A percentile compares a stretch with the other conserved stretches of the same genome.
These are phyloP conservation scores for Microchirus variegatus DNA, from an alignment of 2,797 vertebrate species.

Conservation along the genomic window DNA sequence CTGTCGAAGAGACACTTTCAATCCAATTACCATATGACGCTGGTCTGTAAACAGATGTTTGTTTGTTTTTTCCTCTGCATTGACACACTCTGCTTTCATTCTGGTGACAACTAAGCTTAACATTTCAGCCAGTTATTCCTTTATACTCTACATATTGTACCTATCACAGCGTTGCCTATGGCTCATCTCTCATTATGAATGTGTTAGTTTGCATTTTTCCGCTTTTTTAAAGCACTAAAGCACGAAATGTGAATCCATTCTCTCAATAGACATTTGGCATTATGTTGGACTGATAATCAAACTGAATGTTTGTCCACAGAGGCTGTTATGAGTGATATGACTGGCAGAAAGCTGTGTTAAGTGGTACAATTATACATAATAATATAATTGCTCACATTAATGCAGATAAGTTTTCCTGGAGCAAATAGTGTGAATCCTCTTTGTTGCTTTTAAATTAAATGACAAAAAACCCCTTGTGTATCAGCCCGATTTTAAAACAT, in stretches of 20 bases:
- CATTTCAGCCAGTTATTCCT: constrained; percentile 16
- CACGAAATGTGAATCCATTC: constrained; percentile 17
- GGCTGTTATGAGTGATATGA: constrained; percentile 9
- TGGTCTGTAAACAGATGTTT: neutral
- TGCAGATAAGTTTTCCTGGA: constrained; percentile 32
- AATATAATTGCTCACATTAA: constrained; percentile 29
- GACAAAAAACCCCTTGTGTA: constrained; percentile 20
- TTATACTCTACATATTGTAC: constrained; percentile 26
- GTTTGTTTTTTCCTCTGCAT: neutral
- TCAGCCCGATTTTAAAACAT: constrained; percentile 35
- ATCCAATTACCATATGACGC: constrained; percentile 8
- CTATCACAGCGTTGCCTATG: constrained; percentile 20
- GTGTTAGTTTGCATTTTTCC: constrained; percentile 33
- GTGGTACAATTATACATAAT: constrained; percentile 31
- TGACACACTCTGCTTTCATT: neutral
- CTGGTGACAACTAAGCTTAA: constrained; percentile 18
- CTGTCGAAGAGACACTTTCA: constrained; percentile 18
- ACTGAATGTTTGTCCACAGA: constrained; percentile 36
- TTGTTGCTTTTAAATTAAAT: constrained; percentile 46
- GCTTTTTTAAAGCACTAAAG: constrained; percentile 38
- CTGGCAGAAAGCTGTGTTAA: constrained; percentile 34
- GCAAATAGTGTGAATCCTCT: constrained; percentile 29
- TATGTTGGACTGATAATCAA: constrained; percentile 42
- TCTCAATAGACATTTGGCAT: constrained; percentile 31
- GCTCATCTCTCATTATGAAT: constrained; percentile 44